phyloP scores from a whole-genome alignment of 2,888 invertebrate species.

The Ophraella communa region DNA sequence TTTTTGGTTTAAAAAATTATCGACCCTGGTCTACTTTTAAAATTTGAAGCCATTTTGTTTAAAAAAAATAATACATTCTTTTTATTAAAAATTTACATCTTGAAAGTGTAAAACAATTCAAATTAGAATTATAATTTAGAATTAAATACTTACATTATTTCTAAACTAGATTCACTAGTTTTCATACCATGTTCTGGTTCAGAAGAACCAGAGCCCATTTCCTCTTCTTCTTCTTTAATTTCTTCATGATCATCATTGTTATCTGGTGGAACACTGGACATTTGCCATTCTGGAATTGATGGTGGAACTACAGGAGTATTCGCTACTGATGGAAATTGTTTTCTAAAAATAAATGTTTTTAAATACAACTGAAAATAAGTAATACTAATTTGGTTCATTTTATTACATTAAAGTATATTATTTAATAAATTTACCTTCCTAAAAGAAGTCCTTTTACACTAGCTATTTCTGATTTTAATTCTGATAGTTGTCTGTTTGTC shows the following conservation, averaged over 20 bases:
- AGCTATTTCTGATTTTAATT: slow-evolving; percentile 72
- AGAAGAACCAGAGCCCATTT: slow-evolving; percentile 66
- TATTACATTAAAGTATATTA: too few relatives aligned
- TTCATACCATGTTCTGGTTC: slow-evolving; percentile 77
- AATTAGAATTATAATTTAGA: too few relatives aligned
- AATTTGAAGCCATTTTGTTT: too few relatives aligned
- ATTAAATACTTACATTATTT: slow-evolving; percentile 71
- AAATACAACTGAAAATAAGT: too few relatives aligned
- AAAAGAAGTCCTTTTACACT: slow-evolving; percentile 77
- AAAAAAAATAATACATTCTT: too few relatives aligned
- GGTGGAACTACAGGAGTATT: slow-evolving; percentile 68
- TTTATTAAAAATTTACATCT: too few relatives aligned
- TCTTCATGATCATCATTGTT: slow-evolving; percentile 57
- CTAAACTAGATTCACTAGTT: slow-evolving; percentile 77
- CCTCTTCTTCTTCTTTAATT: slow-evolving; percentile 62
- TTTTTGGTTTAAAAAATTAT: too few relatives aligned
- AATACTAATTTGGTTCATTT: too few relatives aligned
- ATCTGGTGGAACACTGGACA: slow-evolving; percentile 66
- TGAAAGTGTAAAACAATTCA: too few relatives aligned
- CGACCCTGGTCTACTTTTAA: too few relatives aligned
- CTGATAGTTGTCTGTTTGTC: slow-evolving; percentile 69
- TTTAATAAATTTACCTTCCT: slow-evolving; percentile 63
- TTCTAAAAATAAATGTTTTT: slow-evolving; percentile 60
- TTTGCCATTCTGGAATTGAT: slow-evolving; percentile 83
- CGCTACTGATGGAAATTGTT: slow-evolving; percentile 77